phyloP scores from a whole-genome alignment of 1,140 invertebrate species.

The Drosophila leontia region DNA sequence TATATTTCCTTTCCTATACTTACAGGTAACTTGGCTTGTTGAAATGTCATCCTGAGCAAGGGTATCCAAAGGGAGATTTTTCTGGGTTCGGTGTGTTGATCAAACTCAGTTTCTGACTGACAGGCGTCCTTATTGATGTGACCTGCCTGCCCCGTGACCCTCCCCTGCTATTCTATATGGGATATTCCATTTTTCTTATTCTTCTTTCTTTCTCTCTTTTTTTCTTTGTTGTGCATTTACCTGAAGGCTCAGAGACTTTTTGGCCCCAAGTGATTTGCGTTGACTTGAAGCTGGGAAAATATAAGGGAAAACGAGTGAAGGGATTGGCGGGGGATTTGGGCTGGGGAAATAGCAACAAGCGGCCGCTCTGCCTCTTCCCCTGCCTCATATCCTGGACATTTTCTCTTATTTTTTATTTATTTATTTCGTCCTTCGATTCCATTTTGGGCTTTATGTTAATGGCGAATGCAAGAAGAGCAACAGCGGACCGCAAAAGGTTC shows the following conservation, averaged over 20 bases:
- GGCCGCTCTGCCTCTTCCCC: neutral
- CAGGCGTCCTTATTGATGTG: constrained; percentile 52
- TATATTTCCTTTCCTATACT: neutral
- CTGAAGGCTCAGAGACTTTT: constrained; percentile 32
- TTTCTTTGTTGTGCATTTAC: constrained; percentile 26
- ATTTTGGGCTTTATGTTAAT: constrained; percentile 51
- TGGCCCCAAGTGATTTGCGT: constrained; percentile 35
- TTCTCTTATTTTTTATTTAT: constrained; percentile 54
- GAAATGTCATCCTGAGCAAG: neutral
- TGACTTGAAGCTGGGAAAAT: constrained; percentile 13
- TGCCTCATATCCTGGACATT: constrained; percentile 14
- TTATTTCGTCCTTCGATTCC: constrained; percentile 45
- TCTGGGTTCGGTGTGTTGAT: constrained; percentile 12
- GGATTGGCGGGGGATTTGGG: neutral
- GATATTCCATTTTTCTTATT: constrained; percentile 30
- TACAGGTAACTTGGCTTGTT: constrained; percentile 16
- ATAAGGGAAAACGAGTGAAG: neutral
- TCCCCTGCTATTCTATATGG: constrained; percentile 6
- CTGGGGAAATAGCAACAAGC: constrained; percentile 22
- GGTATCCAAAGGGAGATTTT: constrained; percentile 7
- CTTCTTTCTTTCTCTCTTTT: neutral
- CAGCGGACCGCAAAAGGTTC: constrained; percentile 40
- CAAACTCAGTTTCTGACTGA: constrained; percentile 42
- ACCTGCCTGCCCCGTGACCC: constrained; percentile 16
- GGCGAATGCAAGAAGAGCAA: constrained; percentile 15